These are phyloP conservation scores for Scaptomyza flava DNA, from an alignment of 2,888 invertebrate species.

Conservation along the genomic window DNA sequence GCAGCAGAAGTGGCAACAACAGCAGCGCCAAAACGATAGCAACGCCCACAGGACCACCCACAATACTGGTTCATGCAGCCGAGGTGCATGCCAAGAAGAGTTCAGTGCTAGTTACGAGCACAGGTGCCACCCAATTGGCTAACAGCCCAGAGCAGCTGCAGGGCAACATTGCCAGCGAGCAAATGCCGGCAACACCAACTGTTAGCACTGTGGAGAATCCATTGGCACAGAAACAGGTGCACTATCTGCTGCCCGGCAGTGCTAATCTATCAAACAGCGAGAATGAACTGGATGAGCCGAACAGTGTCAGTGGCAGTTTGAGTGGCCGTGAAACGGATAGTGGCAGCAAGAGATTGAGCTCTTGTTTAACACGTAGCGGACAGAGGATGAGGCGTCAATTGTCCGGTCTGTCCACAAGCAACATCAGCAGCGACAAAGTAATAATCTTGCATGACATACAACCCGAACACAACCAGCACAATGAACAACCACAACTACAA, in stretches of 20 bases:
- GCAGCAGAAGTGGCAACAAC: slow-evolving; percentile 51
- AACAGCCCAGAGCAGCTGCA: slow-evolving; percentile 30
- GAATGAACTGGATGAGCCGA: slow-evolving; percentile 25
- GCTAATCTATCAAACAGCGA: slow-evolving; percentile 18
- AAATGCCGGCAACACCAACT: slow-evolving; percentile 2
- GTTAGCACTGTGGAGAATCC: slow-evolving; percentile 35
- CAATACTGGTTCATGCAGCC: slow-evolving; percentile 70
- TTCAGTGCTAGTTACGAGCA: slow-evolving; percentile 52
- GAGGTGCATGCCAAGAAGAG: slow-evolving; percentile 78
- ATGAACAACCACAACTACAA: slow-evolving; percentile 22
- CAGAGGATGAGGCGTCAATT: slow-evolving; percentile 67
- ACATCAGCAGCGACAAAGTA: slow-evolving; percentile 81
- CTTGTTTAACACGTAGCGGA: slow-evolving; percentile 19
- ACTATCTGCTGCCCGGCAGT: slow-evolving; percentile 47
- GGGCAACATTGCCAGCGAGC: slow-evolving; percentile 28
- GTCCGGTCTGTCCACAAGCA: slow-evolving; percentile 64
- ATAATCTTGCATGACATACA: slow-evolving; percentile 74
- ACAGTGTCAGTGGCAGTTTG: slow-evolving; percentile 3
- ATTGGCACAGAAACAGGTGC: slow-evolving; percentile 58
- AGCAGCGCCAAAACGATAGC: slow-evolving; percentile 41
- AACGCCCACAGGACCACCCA: slow-evolving; percentile 11
- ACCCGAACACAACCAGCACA: slow-evolving; percentile 37
- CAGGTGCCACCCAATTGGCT: slow-evolving; percentile 54
- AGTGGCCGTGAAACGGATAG: neutral
- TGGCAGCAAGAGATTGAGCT: slow-evolving; percentile 15